Percentiles rank a stretch among this genome's conserved stretches.
phyloP scores from a whole-genome alignment of 1,140 invertebrate genomes.

The Bilobella aurantiaca region DNA sequence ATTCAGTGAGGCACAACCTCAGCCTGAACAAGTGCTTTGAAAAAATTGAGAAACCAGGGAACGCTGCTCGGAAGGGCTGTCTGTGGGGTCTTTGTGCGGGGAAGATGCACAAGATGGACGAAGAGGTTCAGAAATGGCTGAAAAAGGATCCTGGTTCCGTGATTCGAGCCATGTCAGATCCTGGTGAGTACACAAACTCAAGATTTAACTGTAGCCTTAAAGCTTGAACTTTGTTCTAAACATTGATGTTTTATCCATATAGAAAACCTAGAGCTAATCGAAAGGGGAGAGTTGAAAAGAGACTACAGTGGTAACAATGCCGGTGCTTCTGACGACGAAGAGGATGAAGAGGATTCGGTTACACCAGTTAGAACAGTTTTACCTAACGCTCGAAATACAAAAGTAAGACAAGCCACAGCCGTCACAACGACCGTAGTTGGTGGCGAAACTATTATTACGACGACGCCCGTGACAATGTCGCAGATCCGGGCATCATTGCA shows the following conservation, averaged over 20 bases:
- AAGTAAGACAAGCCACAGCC: neutral
- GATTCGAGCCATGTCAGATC: constrained; percentile 79
- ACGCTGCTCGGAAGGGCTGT: constrained; percentile 55
- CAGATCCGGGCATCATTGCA: neutral
- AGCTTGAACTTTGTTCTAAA: neutral
- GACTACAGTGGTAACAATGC: constrained; percentile 42
- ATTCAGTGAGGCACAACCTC: constrained; percentile 89
- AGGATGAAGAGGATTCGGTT: constrained; percentile 37
- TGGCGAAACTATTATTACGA: neutral
- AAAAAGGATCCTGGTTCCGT: constrained; percentile 71
- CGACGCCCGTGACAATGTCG: neutral
- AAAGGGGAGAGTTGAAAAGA: constrained; percentile 73
- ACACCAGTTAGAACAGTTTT: constrained; percentile 26
- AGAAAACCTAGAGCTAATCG: constrained; percentile 67
- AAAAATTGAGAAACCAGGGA: constrained; percentile 79
- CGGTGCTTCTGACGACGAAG: constrained; percentile 45
- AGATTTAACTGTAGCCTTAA: neutral
- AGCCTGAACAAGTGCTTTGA: constrained; percentile 96
- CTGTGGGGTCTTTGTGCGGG: constrained; percentile 93
- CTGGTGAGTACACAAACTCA: constrained; percentile 45
- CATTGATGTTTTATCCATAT: constrained; percentile 31
- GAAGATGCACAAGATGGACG: constrained; percentile 91
- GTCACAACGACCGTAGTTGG: neutral
- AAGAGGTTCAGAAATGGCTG: constrained; percentile 92
- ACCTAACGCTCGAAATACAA: constrained; percentile 24